Conservation (phyloP, 2,113 vertebrate species). For the Melanerpes formicivorus region DNA sequence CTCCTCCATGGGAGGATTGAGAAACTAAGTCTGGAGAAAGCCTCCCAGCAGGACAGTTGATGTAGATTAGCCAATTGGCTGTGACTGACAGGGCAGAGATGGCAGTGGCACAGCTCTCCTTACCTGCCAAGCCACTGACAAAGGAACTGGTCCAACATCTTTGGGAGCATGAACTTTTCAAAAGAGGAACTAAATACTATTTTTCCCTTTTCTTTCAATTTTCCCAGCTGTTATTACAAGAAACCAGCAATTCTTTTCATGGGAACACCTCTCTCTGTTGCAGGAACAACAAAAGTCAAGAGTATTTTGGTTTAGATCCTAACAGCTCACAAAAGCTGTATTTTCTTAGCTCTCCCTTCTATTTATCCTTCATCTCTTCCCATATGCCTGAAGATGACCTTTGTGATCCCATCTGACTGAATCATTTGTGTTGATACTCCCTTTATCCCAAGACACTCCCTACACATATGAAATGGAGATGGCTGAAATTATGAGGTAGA, state of each 20-base stretch:
- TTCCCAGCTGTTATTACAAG: background rate
- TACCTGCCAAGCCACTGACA: background rate
- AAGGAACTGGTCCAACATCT: background rate
- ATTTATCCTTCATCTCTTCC: background rate
- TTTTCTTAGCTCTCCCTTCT: background rate
- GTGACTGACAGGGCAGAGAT: background rate
- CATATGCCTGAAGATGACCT: background rate
- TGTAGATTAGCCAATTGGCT: background rate
- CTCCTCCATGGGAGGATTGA: background rate
- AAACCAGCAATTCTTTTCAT: background rate
- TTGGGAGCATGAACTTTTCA: fast-evolving
- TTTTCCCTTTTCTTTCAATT: background rate
- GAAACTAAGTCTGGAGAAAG: background rate
- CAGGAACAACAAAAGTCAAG: background rate
- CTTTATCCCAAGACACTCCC: background rate
- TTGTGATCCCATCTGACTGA: background rate
- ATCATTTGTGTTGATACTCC: background rate
- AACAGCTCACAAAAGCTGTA: background rate
- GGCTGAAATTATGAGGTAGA: background rate
- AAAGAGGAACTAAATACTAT: background rate
- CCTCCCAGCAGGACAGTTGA: fast-evolving
- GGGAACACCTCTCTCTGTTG: background rate
- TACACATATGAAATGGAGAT: background rate
- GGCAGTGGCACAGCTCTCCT: background rate
- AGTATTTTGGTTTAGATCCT: background rate